phyloP scores from a whole-genome alignment of 2,888 invertebrate genomes.

The Hirtodrosophila trivittata region DNA sequence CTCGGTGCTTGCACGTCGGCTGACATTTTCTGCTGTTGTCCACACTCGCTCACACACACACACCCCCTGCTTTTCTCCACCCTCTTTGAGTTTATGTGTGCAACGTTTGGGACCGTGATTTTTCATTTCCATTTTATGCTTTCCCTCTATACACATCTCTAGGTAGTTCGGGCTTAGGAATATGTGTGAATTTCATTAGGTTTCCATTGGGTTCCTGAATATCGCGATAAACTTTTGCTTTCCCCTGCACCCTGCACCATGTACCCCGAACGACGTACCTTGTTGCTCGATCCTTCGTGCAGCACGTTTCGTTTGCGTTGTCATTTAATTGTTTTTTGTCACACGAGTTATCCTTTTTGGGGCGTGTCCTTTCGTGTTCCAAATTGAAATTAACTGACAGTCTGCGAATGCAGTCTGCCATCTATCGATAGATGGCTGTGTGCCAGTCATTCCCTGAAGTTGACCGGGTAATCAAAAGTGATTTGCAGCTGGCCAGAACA shows the following conservation, averaged over 20 bases:
- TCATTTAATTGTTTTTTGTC: conserved; percentile 79
- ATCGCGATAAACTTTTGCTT: conserved; percentile 7
- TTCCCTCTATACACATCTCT: conserved; percentile 47
- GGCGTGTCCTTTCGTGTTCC: conserved; percentile 70
- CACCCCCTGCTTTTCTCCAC: background rate
- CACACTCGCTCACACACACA: background rate
- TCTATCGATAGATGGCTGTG: conserved; percentile 2
- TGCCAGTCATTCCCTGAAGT: conserved; percentile 1
- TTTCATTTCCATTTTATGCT: conserved; percentile 78
- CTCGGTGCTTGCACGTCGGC: conserved; percentile 49
- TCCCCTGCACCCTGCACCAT: background rate
- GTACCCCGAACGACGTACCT: background rate
- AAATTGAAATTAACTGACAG: conserved; percentile 75
- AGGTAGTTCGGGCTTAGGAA: conserved; percentile 36
- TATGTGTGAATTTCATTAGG: conserved; percentile 67
- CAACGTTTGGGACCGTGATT: conserved; percentile 59
- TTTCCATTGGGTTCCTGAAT: conserved; percentile 45
- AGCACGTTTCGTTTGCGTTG: conserved; percentile 47
- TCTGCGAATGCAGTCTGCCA: conserved; percentile 29
- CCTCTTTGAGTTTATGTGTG: conserved; percentile 9
- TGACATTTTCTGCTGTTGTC: conserved; percentile 22
- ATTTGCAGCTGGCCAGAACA: conserved; percentile 18
- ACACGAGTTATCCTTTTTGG: conserved; percentile 70
- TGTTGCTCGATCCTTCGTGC: background rate
- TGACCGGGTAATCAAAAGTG: conserved; percentile 53